Evolutionary conservation across 2,888 invertebrate genomes (phyloP).

Genomic region (Gymnocheta viridis): DNA sequence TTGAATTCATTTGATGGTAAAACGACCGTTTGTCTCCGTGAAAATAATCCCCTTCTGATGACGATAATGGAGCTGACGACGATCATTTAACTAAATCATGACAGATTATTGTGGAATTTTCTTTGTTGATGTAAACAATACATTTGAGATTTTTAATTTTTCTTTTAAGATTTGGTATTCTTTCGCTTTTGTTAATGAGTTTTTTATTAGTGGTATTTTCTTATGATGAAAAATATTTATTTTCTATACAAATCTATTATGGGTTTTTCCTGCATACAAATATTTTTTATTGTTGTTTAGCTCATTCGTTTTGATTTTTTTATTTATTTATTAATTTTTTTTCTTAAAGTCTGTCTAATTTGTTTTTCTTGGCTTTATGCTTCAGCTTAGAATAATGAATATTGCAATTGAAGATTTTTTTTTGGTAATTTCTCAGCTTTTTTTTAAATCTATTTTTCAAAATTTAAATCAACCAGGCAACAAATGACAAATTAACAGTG

Average conservation of each 20-base stretch:
- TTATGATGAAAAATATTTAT: conserved; percentile 22
- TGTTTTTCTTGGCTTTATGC: conserved; percentile 41
- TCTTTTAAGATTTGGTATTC: not conserved
- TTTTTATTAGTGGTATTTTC: conserved; percentile 24
- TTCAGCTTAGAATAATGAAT: not conserved
- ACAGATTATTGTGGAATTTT: conserved; percentile 45
- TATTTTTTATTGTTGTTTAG: conserved; percentile 25
- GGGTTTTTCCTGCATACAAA: conserved; percentile 24
- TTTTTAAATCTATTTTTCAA: no score
- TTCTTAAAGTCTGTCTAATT: conserved; percentile 6
- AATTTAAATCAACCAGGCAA: no score
- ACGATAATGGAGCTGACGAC: conserved; percentile 37
- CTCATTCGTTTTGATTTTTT: conserved; percentile 18
- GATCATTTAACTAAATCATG: conserved; percentile 61
- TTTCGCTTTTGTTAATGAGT: not conserved
- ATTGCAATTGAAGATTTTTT: not conserved
- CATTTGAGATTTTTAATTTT: conserved; percentile 11
- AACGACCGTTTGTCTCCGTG: conserved; percentile 27
- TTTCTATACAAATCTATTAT: conserved; percentile 1
- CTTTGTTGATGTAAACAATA: conserved; percentile 54
- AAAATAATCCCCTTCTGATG: conserved; percentile 59
- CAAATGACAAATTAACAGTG: not conserved
- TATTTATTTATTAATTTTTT: no score
- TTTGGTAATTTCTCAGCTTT: not conserved
- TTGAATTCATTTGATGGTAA: conserved; percentile 11